Evolutionary conservation across 2,797 vertebrate genomes (phyloP), one percentile per base, ranked within the genome.

Genomic region (Centroberyx gerrardi): DNA sequence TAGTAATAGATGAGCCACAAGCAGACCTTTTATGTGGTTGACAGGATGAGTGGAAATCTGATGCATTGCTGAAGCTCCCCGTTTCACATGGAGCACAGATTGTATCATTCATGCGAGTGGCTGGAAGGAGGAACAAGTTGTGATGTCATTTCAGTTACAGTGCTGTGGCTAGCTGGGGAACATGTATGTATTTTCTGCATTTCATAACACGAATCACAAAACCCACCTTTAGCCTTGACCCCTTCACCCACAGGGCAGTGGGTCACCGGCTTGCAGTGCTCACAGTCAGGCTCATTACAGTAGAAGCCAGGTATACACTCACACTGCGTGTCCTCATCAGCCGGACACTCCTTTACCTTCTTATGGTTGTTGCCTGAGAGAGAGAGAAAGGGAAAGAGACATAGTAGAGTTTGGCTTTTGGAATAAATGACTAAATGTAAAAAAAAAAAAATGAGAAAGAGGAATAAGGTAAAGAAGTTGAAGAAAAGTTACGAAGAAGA

Each of bases 31-130:
- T 94, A 29, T 94, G 89, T 22, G 40, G 1, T 59, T 12, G 51
- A 72, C 95, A 95, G 27, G 68, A 9, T 1, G 93, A 93, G 4
- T 1, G 0, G 53, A 3, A 84, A 58, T 95, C 92, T 0, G 67
- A 69, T 0, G 90, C 69, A 12, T 94, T 91, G 77, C 87, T 95
- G 87, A 63, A 95, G 40, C 86, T 89, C 54, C 92, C 90, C 0
- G 8, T 0, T n/a, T 0, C 42, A 80, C 95, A 95, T 0, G 40
- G 27, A 5, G 3, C 46, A 48, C 95, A 95, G 8, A 72, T 0
- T 0, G 83, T 81, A 55, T 94, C 6, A 0, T 0, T 81, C 1
- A 4, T 76, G 14, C 8, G 22, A 8, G 48, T 68, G 8, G 88
- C 94, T 95, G 87, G 14, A 60, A 68, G 49, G 62, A 59, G 2